Conservation (phyloP, 2,113 vertebrate species). For the Hirundichthys speculiger region DNA sequence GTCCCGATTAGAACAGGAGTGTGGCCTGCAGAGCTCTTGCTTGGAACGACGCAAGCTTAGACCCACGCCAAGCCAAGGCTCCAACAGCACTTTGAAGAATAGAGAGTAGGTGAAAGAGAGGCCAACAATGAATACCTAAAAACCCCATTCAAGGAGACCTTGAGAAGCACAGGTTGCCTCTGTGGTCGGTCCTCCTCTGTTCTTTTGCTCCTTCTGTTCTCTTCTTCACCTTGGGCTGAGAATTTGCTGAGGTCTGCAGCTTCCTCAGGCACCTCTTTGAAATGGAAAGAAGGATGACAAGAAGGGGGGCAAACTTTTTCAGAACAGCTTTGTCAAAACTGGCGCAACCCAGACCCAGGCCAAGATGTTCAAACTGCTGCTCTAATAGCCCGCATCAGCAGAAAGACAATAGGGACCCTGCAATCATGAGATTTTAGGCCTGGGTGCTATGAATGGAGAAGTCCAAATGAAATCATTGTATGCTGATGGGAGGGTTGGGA, state of each 20-base stretch:
- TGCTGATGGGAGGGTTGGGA: conserved; percentile 65
- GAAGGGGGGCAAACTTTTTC: conserved; percentile 48
- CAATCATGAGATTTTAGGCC: conserved; percentile 73
- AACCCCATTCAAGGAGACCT: conserved; percentile 68
- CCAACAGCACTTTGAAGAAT: conserved; percentile 59
- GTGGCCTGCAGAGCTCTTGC: conserved; percentile 55
- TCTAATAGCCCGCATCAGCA: conserved; percentile 81
- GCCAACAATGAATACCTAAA: conserved; percentile 78
- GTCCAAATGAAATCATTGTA: conserved; percentile 75
- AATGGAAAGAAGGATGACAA: conserved; percentile 35
- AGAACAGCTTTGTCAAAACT: conserved; percentile 72
- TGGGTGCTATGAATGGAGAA: conserved; percentile 66
- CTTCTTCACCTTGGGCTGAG: conserved; percentile 58
- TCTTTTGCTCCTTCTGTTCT: conserved; percentile 52
- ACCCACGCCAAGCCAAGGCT: conserved; percentile 72
- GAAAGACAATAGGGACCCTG: conserved; percentile 68
- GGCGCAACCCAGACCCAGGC: conserved; percentile 68
- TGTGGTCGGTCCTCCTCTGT: conserved; percentile 61
- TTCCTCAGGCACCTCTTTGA: conserved; percentile 51
- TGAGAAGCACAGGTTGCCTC: conserved; percentile 72
- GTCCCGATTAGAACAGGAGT: conserved; percentile 80
- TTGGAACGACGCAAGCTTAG: conserved; percentile 65
- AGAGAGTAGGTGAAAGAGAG: conserved; percentile 60
- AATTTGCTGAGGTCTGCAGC: conserved; percentile 80
- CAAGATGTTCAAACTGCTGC: conserved; percentile 63